Conservation (phyloP, 2,113 vertebrate species). For the Cyprinodon brontotheroides region DNA sequence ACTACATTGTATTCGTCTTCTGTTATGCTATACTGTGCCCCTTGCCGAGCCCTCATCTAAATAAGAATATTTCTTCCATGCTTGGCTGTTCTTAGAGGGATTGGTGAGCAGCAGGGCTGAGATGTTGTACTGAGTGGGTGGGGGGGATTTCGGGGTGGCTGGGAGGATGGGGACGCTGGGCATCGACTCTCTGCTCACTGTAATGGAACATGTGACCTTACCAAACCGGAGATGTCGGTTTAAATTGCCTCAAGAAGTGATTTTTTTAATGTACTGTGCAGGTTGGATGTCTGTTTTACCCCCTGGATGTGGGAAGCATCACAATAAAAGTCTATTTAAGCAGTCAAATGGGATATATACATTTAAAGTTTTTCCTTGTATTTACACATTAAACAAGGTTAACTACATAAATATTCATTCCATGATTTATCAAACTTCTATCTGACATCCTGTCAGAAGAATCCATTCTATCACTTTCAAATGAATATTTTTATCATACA, state of each 20-base stretch:
- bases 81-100: slow-evolving; percentile 66
- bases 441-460: not conserved
- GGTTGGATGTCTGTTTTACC: slow-evolving; percentile 58
- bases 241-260: slow-evolving; percentile 47
- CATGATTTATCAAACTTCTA: not conserved
- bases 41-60: slow-evolving; percentile 70
- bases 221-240: slow-evolving; percentile 65
- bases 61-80: slow-evolving; percentile 77
- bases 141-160: not conserved
- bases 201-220: slow-evolving; percentile 70
- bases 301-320: slow-evolving; percentile 12
- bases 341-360: not conserved
- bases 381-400: not conserved
- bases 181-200: slow-evolving; percentile 51
- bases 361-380: not conserved
- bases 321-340: slow-evolving; percentile 3
- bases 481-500: no score
- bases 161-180: slow-evolving; percentile 13
- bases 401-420: not conserved
- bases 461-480: no score
- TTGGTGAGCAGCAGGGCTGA: slow-evolving; percentile 53
- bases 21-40: slow-evolving; percentile 67
- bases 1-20: slow-evolving; percentile 71
- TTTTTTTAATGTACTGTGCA: slow-evolving; percentile 39
- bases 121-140: slow-evolving; percentile 36